These are phyloP conservation scores for Xyrauchen texanus DNA, from an alignment of 2,113 vertebrate genomes.

Conservation along the genomic window DNA sequence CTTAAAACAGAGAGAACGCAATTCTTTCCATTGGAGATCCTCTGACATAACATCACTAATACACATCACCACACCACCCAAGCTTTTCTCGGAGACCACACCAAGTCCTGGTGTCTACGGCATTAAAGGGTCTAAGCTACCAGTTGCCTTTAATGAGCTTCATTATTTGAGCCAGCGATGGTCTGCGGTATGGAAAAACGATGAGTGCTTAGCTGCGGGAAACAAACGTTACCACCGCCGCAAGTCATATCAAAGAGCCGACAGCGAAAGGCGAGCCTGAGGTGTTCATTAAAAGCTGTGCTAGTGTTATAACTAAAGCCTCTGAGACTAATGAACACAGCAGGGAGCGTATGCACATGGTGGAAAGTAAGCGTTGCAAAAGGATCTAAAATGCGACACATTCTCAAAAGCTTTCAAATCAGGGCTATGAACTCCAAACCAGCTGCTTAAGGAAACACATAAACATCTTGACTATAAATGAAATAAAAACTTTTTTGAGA, in stretches of 20 bases:
- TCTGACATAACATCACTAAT: slow-evolving; percentile 66
- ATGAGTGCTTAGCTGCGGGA: slow-evolving; percentile 23
- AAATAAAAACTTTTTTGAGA: neutral
- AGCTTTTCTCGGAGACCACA: slow-evolving; percentile 60
- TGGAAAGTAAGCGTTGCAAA: neutral
- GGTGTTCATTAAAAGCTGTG: slow-evolving; percentile 25
- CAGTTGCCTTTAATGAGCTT: slow-evolving; percentile 61
- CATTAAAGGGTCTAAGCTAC: slow-evolving; percentile 41
- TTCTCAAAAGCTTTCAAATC: too few relatives aligned
- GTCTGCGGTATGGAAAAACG: slow-evolving; percentile 51
- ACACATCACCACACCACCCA: slow-evolving; percentile 62
- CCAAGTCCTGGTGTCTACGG: slow-evolving; percentile 54
- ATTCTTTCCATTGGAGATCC: slow-evolving; percentile 63
- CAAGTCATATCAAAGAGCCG: slow-evolving; percentile 48
- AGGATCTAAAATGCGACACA: neutral
- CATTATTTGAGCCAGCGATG: slow-evolving; percentile 59
- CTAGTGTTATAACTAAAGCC: slow-evolving; percentile 16
- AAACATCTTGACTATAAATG: neutral
- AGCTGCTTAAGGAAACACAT: neutral
- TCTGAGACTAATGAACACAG: slow-evolving; percentile 41
- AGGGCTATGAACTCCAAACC: neutral
- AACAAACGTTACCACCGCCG: slow-evolving; percentile 27
- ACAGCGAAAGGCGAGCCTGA: slow-evolving; percentile 28
- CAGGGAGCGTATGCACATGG: slow-evolving; percentile 2
- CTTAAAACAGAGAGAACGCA: slow-evolving; percentile 44